These are phyloP conservation scores for Ceratina calcarata DNA, from an alignment of 1,140 invertebrate species.

Conservation along the genomic window DNA sequence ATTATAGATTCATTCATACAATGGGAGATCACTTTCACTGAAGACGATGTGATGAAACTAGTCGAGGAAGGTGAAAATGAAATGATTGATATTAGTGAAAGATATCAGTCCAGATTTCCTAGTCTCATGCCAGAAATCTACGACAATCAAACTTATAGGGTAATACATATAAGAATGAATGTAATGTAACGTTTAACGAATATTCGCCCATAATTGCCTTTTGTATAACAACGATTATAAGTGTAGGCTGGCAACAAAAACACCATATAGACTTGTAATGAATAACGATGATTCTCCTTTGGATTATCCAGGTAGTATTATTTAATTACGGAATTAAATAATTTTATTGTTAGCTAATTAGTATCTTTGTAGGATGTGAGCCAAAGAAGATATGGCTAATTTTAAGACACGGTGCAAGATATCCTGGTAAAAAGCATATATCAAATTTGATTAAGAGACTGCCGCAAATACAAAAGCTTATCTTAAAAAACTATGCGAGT, in stretches of 20 bases:
- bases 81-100: slow-evolving; percentile 83
- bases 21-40: slow-evolving; percentile 80
- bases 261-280: slow-evolving; percentile 83
- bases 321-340: neutral
- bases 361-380: slow-evolving; percentile 80
- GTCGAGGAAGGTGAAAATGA: slow-evolving; percentile 85
- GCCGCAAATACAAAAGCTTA: slow-evolving; percentile 77
- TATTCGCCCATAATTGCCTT: slow-evolving; percentile 26
- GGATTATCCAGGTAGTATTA: slow-evolving; percentile 79
- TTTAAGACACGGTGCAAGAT: slow-evolving; percentile 85
- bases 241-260: slow-evolving; percentile 81
- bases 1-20: slow-evolving; percentile 77
- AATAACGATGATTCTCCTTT: slow-evolving; percentile 82
- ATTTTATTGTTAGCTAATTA: neutral
- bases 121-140: slow-evolving; percentile 82
- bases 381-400: slow-evolving; percentile 84
- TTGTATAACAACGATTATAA: slow-evolving; percentile 52
- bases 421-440: slow-evolving; percentile 82
- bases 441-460: slow-evolving; percentile 79
- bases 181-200: no score
- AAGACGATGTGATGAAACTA: slow-evolving; percentile 80
- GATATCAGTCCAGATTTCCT: slow-evolving; percentile 85
- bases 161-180: slow-evolving; percentile 63
- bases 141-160: slow-evolving; percentile 82
- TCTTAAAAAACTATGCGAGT: slow-evolving; percentile 76